Conservation (phyloP, 2,113 vertebrate genomes). For the Ailurus styani region DNA sequence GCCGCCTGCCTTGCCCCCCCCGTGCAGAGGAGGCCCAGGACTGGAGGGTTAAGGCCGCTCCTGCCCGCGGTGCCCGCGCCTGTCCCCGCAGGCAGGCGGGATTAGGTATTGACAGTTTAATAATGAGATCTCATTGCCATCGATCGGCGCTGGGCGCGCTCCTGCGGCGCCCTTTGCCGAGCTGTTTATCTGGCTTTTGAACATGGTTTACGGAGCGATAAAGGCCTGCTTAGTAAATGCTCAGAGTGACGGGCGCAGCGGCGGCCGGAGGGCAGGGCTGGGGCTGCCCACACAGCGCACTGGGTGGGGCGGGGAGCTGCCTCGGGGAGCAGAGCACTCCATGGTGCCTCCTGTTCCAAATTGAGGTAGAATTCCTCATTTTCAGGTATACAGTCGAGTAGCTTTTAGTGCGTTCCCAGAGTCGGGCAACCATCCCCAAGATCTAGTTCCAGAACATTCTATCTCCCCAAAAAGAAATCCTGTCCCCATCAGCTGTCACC, state of each 20-base stretch:
- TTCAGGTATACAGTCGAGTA: not conserved
- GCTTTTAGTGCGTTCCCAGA: not conserved
- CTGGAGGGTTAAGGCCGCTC: not conserved
- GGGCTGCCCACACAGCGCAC: not conserved
- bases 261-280: not conserved
- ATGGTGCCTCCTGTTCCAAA: not conserved
- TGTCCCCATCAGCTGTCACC: not conserved
- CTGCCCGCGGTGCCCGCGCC: not conserved
- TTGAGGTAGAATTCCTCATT: not conserved
- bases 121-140: constrained; percentile 73
- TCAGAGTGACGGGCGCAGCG: not conserved
- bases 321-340: not conserved
- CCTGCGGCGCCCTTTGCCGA: not conserved
- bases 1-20: not conserved
- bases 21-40: not conserved
- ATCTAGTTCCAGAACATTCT: not conserved
- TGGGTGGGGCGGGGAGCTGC: not conserved
- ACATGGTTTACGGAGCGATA: not conserved
- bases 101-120: constrained; percentile 79
- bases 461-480: not conserved
- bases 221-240: constrained; percentile 57
- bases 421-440: not conserved
- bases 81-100: constrained; percentile 49
- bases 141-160: not conserved
- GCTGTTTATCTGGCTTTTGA: constrained; percentile 59